Base-by-base conservation (phyloP, 2,797 vertebrate genomes). In the Margarornis squamiger region DNA sequence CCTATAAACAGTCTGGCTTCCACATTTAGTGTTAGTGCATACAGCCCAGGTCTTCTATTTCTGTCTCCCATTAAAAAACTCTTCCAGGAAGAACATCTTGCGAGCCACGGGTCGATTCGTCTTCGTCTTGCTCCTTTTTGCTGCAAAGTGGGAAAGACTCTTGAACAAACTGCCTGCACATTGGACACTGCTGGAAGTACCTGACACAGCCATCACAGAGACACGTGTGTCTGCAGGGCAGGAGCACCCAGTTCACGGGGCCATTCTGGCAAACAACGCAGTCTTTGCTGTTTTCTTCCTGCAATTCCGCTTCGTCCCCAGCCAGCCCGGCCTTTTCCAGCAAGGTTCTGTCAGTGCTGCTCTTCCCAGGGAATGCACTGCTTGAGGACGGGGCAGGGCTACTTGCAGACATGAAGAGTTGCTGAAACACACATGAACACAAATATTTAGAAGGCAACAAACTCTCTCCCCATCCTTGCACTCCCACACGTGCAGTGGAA, bases 221-320 rank as follows among this genome's bases (percentile, higher is more conserved):
- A 77, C 99, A 99, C 0, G 99, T 96, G 16, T 99, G 99, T 36
- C 99, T 97, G 95, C 99, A 99, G 3, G 99, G 99, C 66, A 99
- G 96, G 32, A 99, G 98, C 6, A 99, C 99, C 88, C 99, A 98
- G 98, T 99, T 99, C 80, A 99, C 98, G 0, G 98, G 70, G 21
- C 98, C 98, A 0, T 99, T 99, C 96, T 99, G 99, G 97, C 99
- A 99, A 14, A 99, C 98, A 2, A 99, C 99, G 6, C 99, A 99
- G 98, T 99, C 99, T 94, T 97, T 98, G 79, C 97, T 97, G 27
- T 19, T 97, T 58, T 98, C 98, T 30, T 98, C 97, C 0, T 61
- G 92, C 1, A 71, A 3, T 70, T 97, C 98, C 3, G 32, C 22
- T 16, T 97, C 97, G 2, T 86, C 93, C 52, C 96, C 98, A 32